phyloP scores from a whole-genome alignment of 1,140 invertebrate species.

The Zophobas atratus region DNA sequence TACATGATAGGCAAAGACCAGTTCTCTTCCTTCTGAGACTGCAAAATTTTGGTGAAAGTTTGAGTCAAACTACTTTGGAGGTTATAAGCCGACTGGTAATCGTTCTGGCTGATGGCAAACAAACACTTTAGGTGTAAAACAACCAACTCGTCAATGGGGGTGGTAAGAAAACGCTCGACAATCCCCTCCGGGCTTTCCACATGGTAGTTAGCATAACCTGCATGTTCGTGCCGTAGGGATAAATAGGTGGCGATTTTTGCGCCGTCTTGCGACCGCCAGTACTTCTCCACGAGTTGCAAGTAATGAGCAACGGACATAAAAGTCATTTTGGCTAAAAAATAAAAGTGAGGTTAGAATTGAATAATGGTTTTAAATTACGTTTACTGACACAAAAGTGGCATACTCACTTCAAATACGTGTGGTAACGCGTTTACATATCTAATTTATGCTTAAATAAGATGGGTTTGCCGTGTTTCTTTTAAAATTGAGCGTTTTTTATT shows the following conservation, averaged over 20 bases:
- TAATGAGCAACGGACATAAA: conserved; percentile 64
- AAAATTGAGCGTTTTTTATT: no score
- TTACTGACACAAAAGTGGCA: no score
- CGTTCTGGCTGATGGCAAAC: conserved; percentile 75
- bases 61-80: conserved; percentile 86
- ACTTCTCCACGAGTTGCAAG: conserved; percentile 70
- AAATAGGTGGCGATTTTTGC: conserved; percentile 75
- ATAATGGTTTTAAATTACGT: background rate
- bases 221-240: conserved; percentile 85
- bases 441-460: no score
- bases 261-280: conserved; percentile 74
- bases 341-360: conserved; percentile 6
- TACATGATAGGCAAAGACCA: conserved; percentile 96
- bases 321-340: conserved; percentile 59
- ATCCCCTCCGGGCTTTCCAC: conserved; percentile 79
- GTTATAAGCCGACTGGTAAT: conserved; percentile 84
- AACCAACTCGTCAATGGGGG: conserved; percentile 87
- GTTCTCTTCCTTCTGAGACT: conserved; percentile 94
- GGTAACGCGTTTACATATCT: no score
- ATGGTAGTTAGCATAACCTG: conserved; percentile 78
- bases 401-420: no score
- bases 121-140: conserved; percentile 84
- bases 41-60: conserved; percentile 86
- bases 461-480: no score
- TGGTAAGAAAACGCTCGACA: conserved; percentile 79